Evolutionary conservation across 2,888 invertebrate genomes (phyloP), one percentile per base, ranked within the genome.

Genomic region (Caenorhabditis japonica): DNA sequence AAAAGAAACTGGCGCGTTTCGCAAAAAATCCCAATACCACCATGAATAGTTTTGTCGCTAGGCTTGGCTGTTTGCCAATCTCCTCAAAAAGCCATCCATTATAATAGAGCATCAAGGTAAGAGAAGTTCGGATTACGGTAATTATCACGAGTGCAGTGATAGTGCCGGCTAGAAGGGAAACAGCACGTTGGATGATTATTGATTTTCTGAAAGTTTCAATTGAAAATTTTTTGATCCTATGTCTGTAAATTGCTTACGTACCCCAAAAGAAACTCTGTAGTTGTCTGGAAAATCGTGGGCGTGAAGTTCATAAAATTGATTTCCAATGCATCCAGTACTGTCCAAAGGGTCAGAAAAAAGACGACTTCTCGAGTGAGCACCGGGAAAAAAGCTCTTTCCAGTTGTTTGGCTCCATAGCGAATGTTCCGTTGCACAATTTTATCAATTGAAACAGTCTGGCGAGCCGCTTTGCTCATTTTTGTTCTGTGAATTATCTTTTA

Each of bases 1-100:
- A 75, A 55, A 82, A 78, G 56, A 77, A 82, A 4, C 56, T 74
- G 7, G 82, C 78, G 59, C 80, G 43, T 38, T 68, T 74, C 21
- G 76, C 60, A 30, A 82, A 44, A 12, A 71, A 41, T 19, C 59
- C 43, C 0, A 79, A 38, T 12, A 78, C 52, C n/a, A 75, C 78
- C 79, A 83, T 79, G 71, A 82, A 83, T n/a, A 66, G 25, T 46
- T 80, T 82, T 0, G 83, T 82, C 2, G 76, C 46, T 8, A 80
- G 55, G 33, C 81, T 80, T 34, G 79, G 79, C 47, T 73, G 58
- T 56, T 80, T 81, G 13, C 83, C 83, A 43, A 82, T 68, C 17
- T 76, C 79, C 69, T 83, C 83, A 61, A 82, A 83, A 1, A 83
- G 61, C 72, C 79, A 83, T 33, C 83, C 83, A 49, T 78, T 75